A percentile compares a stretch with the other conserved stretches of the same genome.
Evolutionary conservation across 2,888 invertebrate genomes (phyloP).

Genomic region (Coenonympha glycerion): DNA sequence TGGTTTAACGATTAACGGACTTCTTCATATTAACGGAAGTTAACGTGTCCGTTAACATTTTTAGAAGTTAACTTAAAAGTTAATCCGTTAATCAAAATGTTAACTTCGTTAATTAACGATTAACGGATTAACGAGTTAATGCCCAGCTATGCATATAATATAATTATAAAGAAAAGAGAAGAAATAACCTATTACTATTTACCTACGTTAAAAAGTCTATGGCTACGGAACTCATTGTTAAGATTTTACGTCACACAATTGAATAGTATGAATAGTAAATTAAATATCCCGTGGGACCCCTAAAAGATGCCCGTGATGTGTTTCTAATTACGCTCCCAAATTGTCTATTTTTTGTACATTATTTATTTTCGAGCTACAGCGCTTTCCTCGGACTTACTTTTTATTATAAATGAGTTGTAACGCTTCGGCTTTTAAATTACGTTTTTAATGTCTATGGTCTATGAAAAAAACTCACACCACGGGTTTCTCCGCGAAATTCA

Average conservation of each 20-base stretch:
- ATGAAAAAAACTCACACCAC: not conserved
- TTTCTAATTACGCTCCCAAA: slow-evolving; percentile 29
- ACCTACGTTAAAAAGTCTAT: too few relatives aligned
- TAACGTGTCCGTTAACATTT: too few relatives aligned
- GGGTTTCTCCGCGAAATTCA: too few relatives aligned
- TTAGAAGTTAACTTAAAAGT: too few relatives aligned
- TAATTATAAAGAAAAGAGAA: too few relatives aligned
- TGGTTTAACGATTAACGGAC: too few relatives aligned
- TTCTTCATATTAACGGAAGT: too few relatives aligned
- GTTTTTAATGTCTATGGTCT: slow-evolving; percentile 1
- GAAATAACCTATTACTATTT: too few relatives aligned
- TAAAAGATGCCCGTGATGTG: slow-evolving; percentile 14
- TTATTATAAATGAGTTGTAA: slow-evolving; percentile 20
- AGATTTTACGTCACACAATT: not conserved
- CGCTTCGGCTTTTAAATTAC: slow-evolving; percentile 1
- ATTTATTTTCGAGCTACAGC: slow-evolving; percentile 20
- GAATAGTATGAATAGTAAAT: not conserved
- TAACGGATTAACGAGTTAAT: too few relatives aligned
- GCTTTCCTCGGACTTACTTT: slow-evolving; percentile 13
- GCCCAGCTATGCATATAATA: too few relatives aligned
- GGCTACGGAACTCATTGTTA: not conserved
- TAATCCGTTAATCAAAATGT: too few relatives aligned
- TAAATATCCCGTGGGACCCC: slow-evolving; percentile 26
- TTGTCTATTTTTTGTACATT: slow-evolving; percentile 21
- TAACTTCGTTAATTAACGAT: too few relatives aligned